Evolutionary conservation across 2,797 vertebrate species (phyloP), one percentile per base, ranked within the genome.

Genomic region (Taenioides sp.): DNA sequence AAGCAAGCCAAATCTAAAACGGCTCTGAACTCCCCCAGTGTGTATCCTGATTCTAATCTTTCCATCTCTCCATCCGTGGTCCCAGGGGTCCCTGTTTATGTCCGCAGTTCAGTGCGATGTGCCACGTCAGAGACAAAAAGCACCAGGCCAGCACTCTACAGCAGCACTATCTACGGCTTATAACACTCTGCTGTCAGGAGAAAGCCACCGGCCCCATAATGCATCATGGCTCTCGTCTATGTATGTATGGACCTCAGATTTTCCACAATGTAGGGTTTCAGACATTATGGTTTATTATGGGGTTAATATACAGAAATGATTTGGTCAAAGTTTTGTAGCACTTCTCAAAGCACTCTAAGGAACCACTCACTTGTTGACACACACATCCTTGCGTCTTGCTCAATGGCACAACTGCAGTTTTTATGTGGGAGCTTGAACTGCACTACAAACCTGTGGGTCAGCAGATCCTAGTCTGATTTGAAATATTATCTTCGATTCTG

Each of bases 151-250:
- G 86, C 76, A 75, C 67, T 77, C 20, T 37, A 20, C 18, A 12
- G 60, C 60, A 5, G 60, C 60, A 2, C 80, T 61, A 72, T 64
- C 55, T 72, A 58, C 50, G 47, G 37, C 82, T 81, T 76, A 83
- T 85, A 86, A 82, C 72, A 76, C 71, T 66, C 82, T 72, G 76
- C 69, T 78, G 80, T 86, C 75, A 73, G 63, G 78, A 70, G 75
- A 74, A 81, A 69, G 74, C 75, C 77, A 65, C 62, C 66, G 78
- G 71, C 75, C 86, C 69, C 23, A 74, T 81, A 80, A 92, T 87
- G 86, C 73, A 85, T 91, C 86, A 88, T 74, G 80, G 79, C 79
- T 76, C 67, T 70, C 66, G 12, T 76, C 64, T 67, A 64, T 14
- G 62, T 66, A 76, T 60, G 78, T 69, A 58, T 73, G 79, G 75